Conservation (phyloP, 1,140 invertebrate genomes). For the Drosophila eugracilis region DNA sequence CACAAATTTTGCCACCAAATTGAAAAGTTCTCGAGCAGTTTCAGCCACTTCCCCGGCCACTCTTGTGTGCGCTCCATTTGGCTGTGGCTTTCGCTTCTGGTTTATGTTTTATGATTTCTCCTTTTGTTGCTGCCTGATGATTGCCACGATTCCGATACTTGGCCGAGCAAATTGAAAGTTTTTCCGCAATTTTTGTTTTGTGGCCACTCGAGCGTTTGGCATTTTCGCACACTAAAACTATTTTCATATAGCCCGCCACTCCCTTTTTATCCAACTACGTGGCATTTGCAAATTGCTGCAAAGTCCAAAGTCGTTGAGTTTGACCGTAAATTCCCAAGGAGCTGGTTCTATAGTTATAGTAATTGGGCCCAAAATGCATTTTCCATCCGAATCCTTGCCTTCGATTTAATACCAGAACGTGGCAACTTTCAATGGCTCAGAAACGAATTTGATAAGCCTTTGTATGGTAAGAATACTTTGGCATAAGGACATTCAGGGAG, state of each 20-base stretch:
- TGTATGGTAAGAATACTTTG: conserved; percentile 16
- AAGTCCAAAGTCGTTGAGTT: conserved; percentile 68
- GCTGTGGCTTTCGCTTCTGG: conserved; percentile 35
- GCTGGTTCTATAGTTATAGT: conserved; percentile 38
- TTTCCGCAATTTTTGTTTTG: conserved; percentile 50
- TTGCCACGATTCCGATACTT: conserved; percentile 70
- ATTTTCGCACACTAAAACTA: conserved; percentile 62
- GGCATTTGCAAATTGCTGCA: conserved; percentile 60
- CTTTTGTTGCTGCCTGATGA: conserved; percentile 44
- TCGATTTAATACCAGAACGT: conserved; percentile 32
- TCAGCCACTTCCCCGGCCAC: conserved; percentile 25
- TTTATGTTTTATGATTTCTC: conserved; percentile 63
- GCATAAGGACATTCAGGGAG: conserved; percentile 2
- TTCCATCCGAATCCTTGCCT: conserved; percentile 12
- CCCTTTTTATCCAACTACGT: conserved; percentile 27
- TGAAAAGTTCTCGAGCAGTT: conserved; percentile 69
- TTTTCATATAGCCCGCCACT: conserved; percentile 31
- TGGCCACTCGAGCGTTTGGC: conserved; percentile 49
- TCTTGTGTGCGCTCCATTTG: conserved; percentile 25
- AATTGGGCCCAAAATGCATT: conserved; percentile 55
- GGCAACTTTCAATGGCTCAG: conserved; percentile 17
- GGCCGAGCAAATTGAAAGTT: conserved; percentile 68
- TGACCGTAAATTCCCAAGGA: conserved; percentile 49
- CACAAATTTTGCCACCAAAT: conserved; percentile 71
- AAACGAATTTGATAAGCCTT: conserved; percentile 46